Base-by-base conservation (phyloP, 1,140 invertebrate genomes). In the Aphelenchoides fujianensis region DNA sequence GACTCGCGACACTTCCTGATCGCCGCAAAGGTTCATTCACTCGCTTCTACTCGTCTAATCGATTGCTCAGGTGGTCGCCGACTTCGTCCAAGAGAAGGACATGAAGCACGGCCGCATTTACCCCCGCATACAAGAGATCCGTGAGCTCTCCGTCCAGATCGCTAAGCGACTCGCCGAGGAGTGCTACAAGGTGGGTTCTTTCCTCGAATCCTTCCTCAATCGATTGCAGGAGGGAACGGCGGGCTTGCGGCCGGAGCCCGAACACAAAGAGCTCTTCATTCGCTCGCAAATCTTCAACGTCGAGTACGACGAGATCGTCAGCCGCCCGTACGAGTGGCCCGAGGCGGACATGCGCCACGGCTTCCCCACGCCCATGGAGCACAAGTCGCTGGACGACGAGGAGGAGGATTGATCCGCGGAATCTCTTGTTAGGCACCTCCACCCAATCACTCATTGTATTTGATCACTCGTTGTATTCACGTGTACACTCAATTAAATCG, bases 81-180 rank as follows among this genome's bases (percentile, higher is more conserved):
- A 91, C n/a, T 87, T 92, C 69, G 94, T 97, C 0, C 90, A 89
- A 3, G 88, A 93, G 62, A 88, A 88, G 5, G 91, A 97, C 85
- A 87, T 98, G 37, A 88, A 88, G 0, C 89, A 89, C 68, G 95
- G 95, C n/a, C 91, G 92, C 74, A 88, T 99, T 31, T 99, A 98
- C 84, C 97, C 97, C 16, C 93, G 94, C 0, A 87, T 98, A 7
- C 86, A 88, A 16, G 89, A 90, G 19, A 95, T 99, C 79, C 89
- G 90, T 72, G 89, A 92, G 57, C 92, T 94, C 62, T 98, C 95
- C 0, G 77, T 94, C 1, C 88, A 89, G 74, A 96, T 98, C 76
- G 95, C 95, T 3, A 88, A 89, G 2, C 88, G 90, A 77, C 86
- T 97, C 70, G 90, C 92, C 34, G 89, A 94, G 72, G 91, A 92